phyloP scores from a whole-genome alignment of 1,140 invertebrate species.

The Trichonephila inaurata region DNA sequence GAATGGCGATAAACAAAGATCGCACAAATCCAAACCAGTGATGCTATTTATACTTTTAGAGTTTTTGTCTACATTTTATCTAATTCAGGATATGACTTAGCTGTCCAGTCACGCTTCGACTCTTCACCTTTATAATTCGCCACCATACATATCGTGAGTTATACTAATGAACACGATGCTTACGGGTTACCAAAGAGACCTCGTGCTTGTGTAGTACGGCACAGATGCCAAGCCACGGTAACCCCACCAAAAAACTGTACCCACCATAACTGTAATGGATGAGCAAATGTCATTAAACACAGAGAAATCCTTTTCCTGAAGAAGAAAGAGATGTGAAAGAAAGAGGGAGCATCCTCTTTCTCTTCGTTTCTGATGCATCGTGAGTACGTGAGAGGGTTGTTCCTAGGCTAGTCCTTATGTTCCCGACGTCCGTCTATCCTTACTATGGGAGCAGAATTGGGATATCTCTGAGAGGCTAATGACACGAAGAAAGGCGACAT shows the following conservation, averaged over 20 bases:
- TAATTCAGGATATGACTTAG: not conserved
- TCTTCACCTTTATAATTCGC: not conserved
- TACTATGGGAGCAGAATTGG: conserved; percentile 23
- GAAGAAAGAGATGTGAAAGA: conserved; percentile 21
- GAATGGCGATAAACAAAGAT: not conserved
- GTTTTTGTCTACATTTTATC: not conserved
- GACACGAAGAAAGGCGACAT: conserved; percentile 63
- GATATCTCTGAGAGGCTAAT: conserved; percentile 59
- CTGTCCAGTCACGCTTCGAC: not conserved
- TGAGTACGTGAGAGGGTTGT: conserved; percentile 56
- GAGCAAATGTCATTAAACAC: conserved; percentile 72
- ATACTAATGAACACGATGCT: conserved; percentile 10
- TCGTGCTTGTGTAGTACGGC: not conserved
- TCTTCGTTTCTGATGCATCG: conserved; percentile 57
- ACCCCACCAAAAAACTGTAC: conserved; percentile 45
- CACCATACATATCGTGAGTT: not conserved
- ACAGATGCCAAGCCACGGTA: conserved; percentile 21
- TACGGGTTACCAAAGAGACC: conserved; percentile 7
- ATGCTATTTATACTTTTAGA: no score
- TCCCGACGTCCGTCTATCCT: not conserved
- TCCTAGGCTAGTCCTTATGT: not conserved
- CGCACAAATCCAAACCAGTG: not conserved
- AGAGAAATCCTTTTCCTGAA: conserved; percentile 53
- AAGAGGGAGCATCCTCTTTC: not conserved
- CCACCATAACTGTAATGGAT: conserved; percentile 56